Conservation (phyloP, 2,888 invertebrate genomes). For the Caenorhabditis becei region DNA sequence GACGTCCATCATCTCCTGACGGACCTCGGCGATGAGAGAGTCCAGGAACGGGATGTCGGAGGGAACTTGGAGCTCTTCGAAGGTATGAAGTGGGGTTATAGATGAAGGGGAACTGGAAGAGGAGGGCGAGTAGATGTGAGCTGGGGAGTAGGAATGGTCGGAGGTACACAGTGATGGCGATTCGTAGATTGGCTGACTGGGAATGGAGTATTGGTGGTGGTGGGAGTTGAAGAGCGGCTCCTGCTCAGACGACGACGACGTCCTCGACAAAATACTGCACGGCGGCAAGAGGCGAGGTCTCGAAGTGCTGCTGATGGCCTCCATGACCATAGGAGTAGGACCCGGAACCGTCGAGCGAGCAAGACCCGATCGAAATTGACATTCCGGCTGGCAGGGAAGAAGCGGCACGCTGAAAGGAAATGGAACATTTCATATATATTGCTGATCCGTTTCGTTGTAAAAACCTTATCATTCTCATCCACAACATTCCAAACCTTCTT, state of each 20-base stretch:
- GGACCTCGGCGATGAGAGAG: constrained; percentile 74
- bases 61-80: constrained; percentile 23
- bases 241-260: constrained; percentile 46
- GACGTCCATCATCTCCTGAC: constrained; percentile 68
- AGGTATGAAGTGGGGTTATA: constrained; percentile 26
- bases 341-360: constrained; percentile 45
- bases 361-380: constrained; percentile 61
- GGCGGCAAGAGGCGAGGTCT: constrained; percentile 55
- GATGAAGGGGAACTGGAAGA: constrained; percentile 29
- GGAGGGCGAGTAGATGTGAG: constrained; percentile 32
- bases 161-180: constrained; percentile 45
- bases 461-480: constrained; percentile 34
- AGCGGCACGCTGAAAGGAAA: constrained; percentile 53
- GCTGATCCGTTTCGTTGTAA: background rate
- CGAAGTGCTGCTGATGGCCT: constrained; percentile 31
- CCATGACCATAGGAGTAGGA: constrained; percentile 33
- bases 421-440: background rate
- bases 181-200: constrained; percentile 35
- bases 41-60: constrained; percentile 70
- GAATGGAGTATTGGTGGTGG: constrained; percentile 34
- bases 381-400: constrained; percentile 43
- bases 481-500: constrained; percentile 16
- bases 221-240: constrained; percentile 26
- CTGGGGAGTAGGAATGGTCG: constrained; percentile 47
- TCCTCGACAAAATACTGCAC: constrained; percentile 54